phyloP scores from a whole-genome alignment of 2,888 invertebrate species.

The Hofmannophila pseudospretella region DNA sequence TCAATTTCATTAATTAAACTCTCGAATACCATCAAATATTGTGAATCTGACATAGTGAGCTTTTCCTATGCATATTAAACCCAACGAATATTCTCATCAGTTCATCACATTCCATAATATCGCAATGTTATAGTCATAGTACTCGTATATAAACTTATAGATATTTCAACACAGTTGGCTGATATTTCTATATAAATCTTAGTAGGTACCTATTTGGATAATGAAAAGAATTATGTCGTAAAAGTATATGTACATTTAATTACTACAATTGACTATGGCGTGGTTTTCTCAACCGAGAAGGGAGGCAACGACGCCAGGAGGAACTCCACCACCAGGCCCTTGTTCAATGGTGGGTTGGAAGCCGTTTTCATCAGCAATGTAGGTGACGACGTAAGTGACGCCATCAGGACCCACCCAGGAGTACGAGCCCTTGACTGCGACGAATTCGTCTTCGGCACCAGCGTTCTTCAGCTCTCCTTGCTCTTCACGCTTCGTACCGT shows the following conservation, averaged over 20 bases:
- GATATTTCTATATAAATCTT: too few relatives aligned
- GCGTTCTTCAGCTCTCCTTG: conserved; percentile 68
- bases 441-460: conserved; percentile 70
- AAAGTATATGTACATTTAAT: background rate
- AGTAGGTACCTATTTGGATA: too few relatives aligned
- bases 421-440: conserved; percentile 69
- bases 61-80: too few relatives aligned
- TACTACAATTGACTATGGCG: background rate
- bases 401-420: conserved; percentile 70
- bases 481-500: conserved; percentile 70
- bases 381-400: conserved; percentile 64
- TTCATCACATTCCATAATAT: too few relatives aligned
- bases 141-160: too few relatives aligned
- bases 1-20: too few relatives aligned
- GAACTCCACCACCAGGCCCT: conserved; percentile 35
- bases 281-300: conserved; percentile 39
- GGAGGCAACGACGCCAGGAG: conserved; percentile 43
- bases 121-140: too few relatives aligned
- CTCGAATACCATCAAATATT: too few relatives aligned
- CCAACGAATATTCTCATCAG: too few relatives aligned
- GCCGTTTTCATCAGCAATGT: conserved; percentile 77
- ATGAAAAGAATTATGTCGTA: too few relatives aligned
- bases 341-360: conserved; percentile 66
- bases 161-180: too few relatives aligned
- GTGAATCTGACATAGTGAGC: too few relatives aligned